Evolutionary conservation across 2,113 vertebrate genomes (phyloP).

Genomic region (Anser cygnoides): DNA sequence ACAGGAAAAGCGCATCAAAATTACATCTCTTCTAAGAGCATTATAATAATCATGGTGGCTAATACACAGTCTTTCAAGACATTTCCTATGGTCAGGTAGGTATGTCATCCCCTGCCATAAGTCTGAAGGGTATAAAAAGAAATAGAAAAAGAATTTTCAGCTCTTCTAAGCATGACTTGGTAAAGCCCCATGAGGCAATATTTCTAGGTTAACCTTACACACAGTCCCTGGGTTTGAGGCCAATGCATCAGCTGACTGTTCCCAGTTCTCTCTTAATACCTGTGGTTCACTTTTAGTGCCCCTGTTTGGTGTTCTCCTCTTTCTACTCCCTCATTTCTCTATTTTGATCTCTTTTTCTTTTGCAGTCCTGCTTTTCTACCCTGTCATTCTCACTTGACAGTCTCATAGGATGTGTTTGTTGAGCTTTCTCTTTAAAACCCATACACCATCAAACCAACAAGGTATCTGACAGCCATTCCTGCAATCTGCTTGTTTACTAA

Average conservation of each 20-base stretch:
- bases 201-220: neutral
- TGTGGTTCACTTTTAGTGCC: neutral
- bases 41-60: neutral
- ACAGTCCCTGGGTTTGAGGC: neutral
- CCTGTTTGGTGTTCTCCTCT: neutral
- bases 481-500: neutral
- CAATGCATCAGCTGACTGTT: neutral
- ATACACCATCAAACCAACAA: neutral
- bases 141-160: neutral
- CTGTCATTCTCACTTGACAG: neutral
- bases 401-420: neutral
- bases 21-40: neutral
- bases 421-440: neutral
- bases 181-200: neutral
- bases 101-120: neutral
- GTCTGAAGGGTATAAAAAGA: neutral
- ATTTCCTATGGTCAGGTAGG: neutral
- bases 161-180: neutral
- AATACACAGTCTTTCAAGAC: neutral
- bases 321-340: neutral
- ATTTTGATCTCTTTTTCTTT: neutral
- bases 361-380: neutral
- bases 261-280: neutral
- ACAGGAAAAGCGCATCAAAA: neutral
- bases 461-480: neutral